Evolutionary conservation across 2,888 invertebrate genomes (phyloP).

Genomic region (Phanerotoma sp.): DNA sequence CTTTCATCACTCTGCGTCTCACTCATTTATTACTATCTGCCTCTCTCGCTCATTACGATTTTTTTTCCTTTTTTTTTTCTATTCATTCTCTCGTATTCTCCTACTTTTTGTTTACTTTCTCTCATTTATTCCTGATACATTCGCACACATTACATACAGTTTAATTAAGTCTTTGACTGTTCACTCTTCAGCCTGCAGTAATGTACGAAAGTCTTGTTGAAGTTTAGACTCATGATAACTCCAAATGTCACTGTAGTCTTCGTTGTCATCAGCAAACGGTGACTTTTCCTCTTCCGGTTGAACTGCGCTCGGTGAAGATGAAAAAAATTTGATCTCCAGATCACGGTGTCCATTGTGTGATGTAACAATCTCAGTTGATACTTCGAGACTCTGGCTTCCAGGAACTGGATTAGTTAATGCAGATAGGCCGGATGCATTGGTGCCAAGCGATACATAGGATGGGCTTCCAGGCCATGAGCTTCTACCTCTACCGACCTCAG

Average conservation of each 20-base stretch:
- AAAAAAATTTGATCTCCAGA: slow-evolving; percentile 77
- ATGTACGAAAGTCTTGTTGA: slow-evolving; percentile 53
- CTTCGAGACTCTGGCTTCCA: slow-evolving; percentile 63
- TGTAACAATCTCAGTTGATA: slow-evolving; percentile 76
- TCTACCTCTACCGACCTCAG: slow-evolving; percentile 38
- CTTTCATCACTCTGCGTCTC: slow-evolving; percentile 6
- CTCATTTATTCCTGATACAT: no score
- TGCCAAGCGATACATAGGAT: slow-evolving; percentile 27
- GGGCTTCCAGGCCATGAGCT: slow-evolving; percentile 48
- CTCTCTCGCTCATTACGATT: slow-evolving; percentile 12
- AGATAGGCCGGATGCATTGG: slow-evolving; percentile 23
- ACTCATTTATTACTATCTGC: no score
- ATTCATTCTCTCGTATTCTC: slow-evolving; percentile 9
- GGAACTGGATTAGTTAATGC: slow-evolving; percentile 29
- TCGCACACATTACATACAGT: slow-evolving; percentile 3
- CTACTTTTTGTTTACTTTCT: slow-evolving; percentile 4
- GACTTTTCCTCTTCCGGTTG: slow-evolving; percentile 39
- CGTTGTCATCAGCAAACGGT: slow-evolving; percentile 40
- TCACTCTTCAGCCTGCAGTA: slow-evolving; percentile 54
- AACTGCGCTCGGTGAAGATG: slow-evolving; percentile 62
- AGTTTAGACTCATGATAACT: slow-evolving; percentile 54
- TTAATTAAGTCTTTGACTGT: slow-evolving; percentile 5
- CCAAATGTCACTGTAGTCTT: slow-evolving; percentile 53
- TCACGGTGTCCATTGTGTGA: slow-evolving; percentile 76
- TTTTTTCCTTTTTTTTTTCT: slow-evolving; percentile 2